Base-by-base conservation (phyloP, 2,888 invertebrate genomes). In the Koerneria pararmatus region DNA sequence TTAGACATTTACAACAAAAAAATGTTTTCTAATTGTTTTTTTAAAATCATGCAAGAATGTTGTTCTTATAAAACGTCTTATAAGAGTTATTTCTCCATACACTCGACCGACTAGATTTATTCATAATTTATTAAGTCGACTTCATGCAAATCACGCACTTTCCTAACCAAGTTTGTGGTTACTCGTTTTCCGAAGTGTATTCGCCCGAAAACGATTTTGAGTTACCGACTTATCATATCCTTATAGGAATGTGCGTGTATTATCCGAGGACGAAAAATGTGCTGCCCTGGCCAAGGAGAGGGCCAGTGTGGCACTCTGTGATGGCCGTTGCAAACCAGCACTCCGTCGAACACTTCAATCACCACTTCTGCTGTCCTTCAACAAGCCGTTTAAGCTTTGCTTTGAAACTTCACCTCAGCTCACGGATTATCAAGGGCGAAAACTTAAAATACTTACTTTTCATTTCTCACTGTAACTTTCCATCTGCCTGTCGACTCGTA, bases 191-290 rank as follows among this genome's bases (percentile, higher is more conserved):
- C n/a, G n/a, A n/a, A n/a, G n/a, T n/a, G n/a, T n/a, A n/a, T n/a
- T n/a, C n/a, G n/a, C n/a, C n/a, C n/a, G n/a, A n/a, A n/a, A n/a
- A n/a, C n/a, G n/a, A n/a, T n/a, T n/a, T n/a, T n/a, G n/a, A n/a
- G n/a, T n/a, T n/a, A n/a, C n/a, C n/a, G n/a, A 60, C 60, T 34
- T 60, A 27, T 46, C 29, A 29, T 48, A 24, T 60, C 60, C 48
- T 60, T 60, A 34, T 60, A 60, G 4, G 32, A 31, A 22, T 60
- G 60, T 4, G 60, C 60, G 48, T 60, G 60, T 24, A 60, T 60
- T 24, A 60, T 27, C 3, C 48, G 2, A 48, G 48, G 48, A 2
- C 11, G 1, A 24, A 48, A 60, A 22, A 0, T 48, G 5, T 60
- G 32, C 32, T 60, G 60, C 3, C 60, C 60, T 31, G 60, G 60